Base-by-base conservation (phyloP, 2,113 vertebrate species). In the Cavia porcellus region DNA sequence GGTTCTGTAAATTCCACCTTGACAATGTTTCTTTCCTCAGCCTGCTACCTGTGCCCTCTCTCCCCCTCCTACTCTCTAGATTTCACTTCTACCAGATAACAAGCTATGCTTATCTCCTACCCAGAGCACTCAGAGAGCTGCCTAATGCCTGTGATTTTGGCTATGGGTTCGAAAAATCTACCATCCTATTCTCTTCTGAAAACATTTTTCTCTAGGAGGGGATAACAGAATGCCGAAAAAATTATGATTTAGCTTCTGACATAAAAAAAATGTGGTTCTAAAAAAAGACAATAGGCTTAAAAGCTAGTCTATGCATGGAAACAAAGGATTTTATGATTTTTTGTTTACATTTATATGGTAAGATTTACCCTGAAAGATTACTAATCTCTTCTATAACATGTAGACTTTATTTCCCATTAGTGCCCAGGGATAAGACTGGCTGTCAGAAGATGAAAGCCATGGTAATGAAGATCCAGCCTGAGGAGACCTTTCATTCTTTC, bases 311-410 rank as follows among this genome's bases (percentile, higher is more conserved):
- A 72, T 64, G 35, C 61, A 55, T 62, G 19, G 42, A 90, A 20
- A 93, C n/a, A 92, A 68, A 45, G n/a, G 20, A 42, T 94, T 96
- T 89, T 75, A 93, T 89, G 70, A 92, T 90, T 88, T 30, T 85
- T 88, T 12, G 19, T 95, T 86, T 42, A n/a, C 24, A 89, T 52
- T 66, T 93, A 77, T 5, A 35, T 57, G 74, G 32, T 11, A 79
- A 88, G 59, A 52, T 52, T 75, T 82, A 72, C 24, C 86, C n/a
- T 35, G 30, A 17, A 81, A 93, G 77, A 64, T 72, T 70, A 72
- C 86, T 72, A 59, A 30, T 89, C 50, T 95, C 59, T 91, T 6
- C 45, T 17, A 20, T 77, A 89, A 86, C 52, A 5, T 38, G 20
- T 28, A 66, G 70, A 84, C 22, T 84, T 57, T 84, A n/a, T 35